These are phyloP conservation scores for Coregonus sp. DNA, from an alignment of 2,797 vertebrate species.

Conservation along the genomic window DNA sequence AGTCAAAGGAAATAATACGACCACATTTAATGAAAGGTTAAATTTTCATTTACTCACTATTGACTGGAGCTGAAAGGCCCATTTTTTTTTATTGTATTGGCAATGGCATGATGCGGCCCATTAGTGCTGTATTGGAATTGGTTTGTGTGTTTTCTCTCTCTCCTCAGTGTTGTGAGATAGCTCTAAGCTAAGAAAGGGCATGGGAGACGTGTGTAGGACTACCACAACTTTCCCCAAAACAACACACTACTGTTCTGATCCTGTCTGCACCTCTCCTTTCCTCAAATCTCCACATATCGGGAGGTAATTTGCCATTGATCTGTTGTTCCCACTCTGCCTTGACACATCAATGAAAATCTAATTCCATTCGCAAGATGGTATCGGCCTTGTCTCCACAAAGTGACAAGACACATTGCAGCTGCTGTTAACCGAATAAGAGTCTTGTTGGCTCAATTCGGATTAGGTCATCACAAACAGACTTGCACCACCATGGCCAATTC, in stretches of 20 bases:
- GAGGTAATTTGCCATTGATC: constrained; percentile 77
- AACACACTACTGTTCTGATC: constrained; percentile 24
- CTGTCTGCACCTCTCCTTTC: constrained; percentile 43
- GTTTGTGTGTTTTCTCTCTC: constrained; percentile 66
- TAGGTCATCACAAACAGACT: constrained; percentile 68
- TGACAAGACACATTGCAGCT: constrained; percentile 83
- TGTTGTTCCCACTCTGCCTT: constrained; percentile 76
- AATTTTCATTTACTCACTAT: constrained; percentile 85
- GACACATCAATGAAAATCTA: constrained; percentile 84
- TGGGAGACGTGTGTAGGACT: constrained; percentile 35
- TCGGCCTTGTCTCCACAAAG: constrained; percentile 77
- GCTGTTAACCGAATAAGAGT: constrained; percentile 76
- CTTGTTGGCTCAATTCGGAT: constrained; percentile 76
- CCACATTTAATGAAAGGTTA: constrained; percentile 85
- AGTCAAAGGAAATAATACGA: constrained; percentile 73
- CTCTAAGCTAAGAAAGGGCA: constrained; percentile 74
- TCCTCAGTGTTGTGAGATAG: constrained; percentile 67
- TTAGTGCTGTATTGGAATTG: constrained; percentile 86
- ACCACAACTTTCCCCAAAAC: constrained; percentile 58
- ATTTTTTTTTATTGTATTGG: constrained; percentile 87
- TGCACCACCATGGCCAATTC: constrained; percentile 63
- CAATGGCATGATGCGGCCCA: constrained; percentile 80
- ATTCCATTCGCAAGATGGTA: constrained; percentile 78
- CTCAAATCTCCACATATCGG: constrained; percentile 50
- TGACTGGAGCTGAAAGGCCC: constrained; percentile 81